Base-by-base conservation (phyloP, 2,888 invertebrate species). In the Magallana nippona region DNA sequence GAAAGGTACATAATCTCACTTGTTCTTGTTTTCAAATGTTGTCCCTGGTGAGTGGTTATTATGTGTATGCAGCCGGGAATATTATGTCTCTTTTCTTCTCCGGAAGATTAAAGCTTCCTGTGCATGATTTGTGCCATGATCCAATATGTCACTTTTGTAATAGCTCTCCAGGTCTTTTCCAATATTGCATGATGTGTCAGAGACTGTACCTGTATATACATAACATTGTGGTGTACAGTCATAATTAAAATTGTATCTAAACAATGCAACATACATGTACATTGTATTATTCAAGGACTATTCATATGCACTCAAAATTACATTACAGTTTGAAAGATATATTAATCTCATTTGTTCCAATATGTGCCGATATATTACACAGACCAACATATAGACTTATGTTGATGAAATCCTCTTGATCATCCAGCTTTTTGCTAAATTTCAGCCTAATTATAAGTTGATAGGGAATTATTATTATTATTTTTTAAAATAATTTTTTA, bases 1-100 rank as follows among this genome's bases (percentile, higher is more conserved):
- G 17, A 78, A 78, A 78, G 78, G 78, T 78, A 78, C 78, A 19
- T 55, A 55, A 19, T 78, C 71, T 27, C 56, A 44, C 44, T 55
- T 55, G 17, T 78, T 78, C 56, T 22, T 78, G 55, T 78, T 78
- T 19, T 55, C n/a, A 55, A 55, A 78, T 55, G 78, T 71, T 71
- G 71, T 71, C 71, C 71, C 32, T 22, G 71, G 71, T 71, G 27
- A 13, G 32, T 71, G 71, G 71, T 71, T 71, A 44, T 44, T 3
- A 27, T 71, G 19, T 71, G 44, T 0, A 44, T 44, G 44, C 22
- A 22, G 71, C 17, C 0, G 22, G 71, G 22, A 3, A 22, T 19
- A 63, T 13, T 63, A 63, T 19, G 27, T 63, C n/a, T 60, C n/a
- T 19, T 27, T 13, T 15, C 15, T 13, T 44, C 44, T 44, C 8